A percentile compares a stretch with the other conserved stretches of the same genome.
Evolutionary conservation across 1,140 invertebrate genomes (phyloP).

Genomic region (Lepidostoma basale): DNA sequence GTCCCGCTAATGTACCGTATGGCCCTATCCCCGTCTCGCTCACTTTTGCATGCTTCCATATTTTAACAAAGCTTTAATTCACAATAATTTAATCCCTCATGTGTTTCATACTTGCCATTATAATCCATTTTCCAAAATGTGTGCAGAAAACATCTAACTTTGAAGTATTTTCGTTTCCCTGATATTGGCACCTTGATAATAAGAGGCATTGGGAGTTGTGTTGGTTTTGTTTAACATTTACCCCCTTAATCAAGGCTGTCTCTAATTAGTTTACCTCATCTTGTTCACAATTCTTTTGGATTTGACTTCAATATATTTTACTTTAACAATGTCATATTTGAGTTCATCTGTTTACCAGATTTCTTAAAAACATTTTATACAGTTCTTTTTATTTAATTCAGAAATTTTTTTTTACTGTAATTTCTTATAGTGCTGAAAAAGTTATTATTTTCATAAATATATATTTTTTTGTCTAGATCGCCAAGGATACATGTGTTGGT

Average conservation of each 20-base stretch:
- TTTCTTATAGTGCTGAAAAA: too few species aligned
- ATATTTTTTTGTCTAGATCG: constrained; percentile 21
- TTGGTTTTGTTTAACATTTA: constrained; percentile 10
- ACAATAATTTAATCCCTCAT: background rate
- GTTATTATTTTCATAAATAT: constrained; percentile 3
- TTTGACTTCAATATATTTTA: too few species aligned
- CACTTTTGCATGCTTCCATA: constrained; percentile 38
- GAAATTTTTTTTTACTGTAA: too few species aligned
- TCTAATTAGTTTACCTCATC: too few species aligned
- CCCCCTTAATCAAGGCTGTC: background rate
- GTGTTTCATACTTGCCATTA: constrained; percentile 3
- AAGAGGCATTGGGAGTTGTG: constrained; percentile 35
- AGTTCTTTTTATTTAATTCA: too few species aligned
- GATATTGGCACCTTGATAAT: constrained; percentile 26
- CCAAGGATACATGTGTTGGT: constrained; percentile 29
- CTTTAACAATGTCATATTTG: too few species aligned
- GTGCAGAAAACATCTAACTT: constrained; percentile 34
- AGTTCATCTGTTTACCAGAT: too few species aligned
- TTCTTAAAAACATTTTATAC: too few species aligned
- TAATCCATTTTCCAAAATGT: constrained; percentile 25
- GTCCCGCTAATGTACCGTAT: too few species aligned
- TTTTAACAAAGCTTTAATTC: constrained; percentile 27
- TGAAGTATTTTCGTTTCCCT: background rate
- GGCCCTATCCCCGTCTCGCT: background rate
- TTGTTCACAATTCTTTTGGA: too few species aligned